Evolutionary conservation across 64 coral and sea anemone genomes (phyloP).

Genomic region (Cladopsammia gracilis): DNA sequence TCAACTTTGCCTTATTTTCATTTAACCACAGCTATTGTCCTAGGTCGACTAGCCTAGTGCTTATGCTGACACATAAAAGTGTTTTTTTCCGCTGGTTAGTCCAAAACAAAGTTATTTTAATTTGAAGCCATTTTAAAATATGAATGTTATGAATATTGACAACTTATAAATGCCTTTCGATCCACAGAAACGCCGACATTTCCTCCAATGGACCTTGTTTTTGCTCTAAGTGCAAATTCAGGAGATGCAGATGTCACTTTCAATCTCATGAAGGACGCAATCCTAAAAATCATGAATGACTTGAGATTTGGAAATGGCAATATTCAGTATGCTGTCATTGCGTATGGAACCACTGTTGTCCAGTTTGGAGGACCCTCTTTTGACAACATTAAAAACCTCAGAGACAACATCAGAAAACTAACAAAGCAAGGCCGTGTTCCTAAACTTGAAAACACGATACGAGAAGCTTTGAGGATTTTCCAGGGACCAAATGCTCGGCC

Average conservation of each 20-base stretch:
- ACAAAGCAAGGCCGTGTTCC: conserved; percentile 61
- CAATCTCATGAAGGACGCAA: conserved; percentile 57
- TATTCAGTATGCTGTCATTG: conserved; percentile 62
- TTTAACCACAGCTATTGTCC: too few relatives aligned
- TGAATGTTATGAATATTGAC: too few relatives aligned
- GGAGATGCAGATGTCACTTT: conserved; percentile 30
- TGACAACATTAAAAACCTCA: conserved; percentile 36
- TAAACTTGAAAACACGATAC: conserved; percentile 67
- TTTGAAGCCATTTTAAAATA: too few relatives aligned
- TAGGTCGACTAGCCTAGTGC: too few relatives aligned
- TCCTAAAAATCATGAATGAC: conserved; percentile 53
- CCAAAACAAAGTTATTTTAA: too few relatives aligned
- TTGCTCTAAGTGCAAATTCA: conserved; percentile 73
- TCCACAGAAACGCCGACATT: conserved; percentile 24
- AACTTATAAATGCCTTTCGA: background rate
- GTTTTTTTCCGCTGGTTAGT: too few relatives aligned
- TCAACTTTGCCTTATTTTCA: too few relatives aligned
- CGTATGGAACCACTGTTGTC: conserved; percentile 43
- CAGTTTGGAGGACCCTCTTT: conserved; percentile 49
- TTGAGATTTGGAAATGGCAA: conserved; percentile 33
- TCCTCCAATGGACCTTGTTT: conserved; percentile 68
- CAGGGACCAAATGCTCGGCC: conserved; percentile 40
- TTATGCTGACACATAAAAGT: too few relatives aligned
- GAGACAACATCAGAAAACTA: conserved; percentile 42
- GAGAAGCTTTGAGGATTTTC: conserved; percentile 76